Percentiles rank a stretch among this genome's conserved stretches.
Conservation (phyloP, 2,113 vertebrate species). For the Oncorhynchus mykiss region DNA sequence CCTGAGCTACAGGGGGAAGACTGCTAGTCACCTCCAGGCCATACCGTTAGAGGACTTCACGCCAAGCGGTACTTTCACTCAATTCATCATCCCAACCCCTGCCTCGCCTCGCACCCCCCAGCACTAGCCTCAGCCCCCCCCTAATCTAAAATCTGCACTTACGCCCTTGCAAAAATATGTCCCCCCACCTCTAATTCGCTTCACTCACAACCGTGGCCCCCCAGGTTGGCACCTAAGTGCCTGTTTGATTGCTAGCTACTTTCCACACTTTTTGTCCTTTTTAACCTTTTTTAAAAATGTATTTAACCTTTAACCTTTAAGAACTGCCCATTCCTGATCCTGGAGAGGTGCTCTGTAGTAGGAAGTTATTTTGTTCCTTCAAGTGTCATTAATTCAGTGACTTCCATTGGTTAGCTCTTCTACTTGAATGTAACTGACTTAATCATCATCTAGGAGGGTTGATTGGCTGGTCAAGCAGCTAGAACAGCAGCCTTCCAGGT, state of each 20-base stretch:
- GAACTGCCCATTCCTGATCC: conserved; percentile 56
- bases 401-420: conserved; percentile 2
- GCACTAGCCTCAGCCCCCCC: not conserved
- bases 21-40: conserved; percentile 80
- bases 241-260: no score
- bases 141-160: not conserved
- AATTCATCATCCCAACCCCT: conserved; percentile 63
- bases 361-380: conserved; percentile 1
- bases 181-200: not conserved
- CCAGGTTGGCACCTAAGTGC: not conserved
- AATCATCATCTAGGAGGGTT: conserved; percentile 4
- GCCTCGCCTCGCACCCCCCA: conserved; percentile 32
- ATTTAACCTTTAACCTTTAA: not conserved
- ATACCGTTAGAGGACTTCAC: conserved; percentile 82
- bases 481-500: conserved; percentile 23
- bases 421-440: conserved; percentile 7
- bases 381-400: conserved; percentile 16
- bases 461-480: conserved; percentile 34
- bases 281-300: not conserved
- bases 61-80: conserved; percentile 80
- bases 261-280: not conserved
- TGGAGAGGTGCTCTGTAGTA: conserved; percentile 21
- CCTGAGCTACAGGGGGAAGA: conserved; percentile 79
- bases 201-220: not conserved
- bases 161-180: not conserved